Evolutionary conservation across 2,113 vertebrate genomes (phyloP).

Genomic region (Cebus imitator): DNA sequence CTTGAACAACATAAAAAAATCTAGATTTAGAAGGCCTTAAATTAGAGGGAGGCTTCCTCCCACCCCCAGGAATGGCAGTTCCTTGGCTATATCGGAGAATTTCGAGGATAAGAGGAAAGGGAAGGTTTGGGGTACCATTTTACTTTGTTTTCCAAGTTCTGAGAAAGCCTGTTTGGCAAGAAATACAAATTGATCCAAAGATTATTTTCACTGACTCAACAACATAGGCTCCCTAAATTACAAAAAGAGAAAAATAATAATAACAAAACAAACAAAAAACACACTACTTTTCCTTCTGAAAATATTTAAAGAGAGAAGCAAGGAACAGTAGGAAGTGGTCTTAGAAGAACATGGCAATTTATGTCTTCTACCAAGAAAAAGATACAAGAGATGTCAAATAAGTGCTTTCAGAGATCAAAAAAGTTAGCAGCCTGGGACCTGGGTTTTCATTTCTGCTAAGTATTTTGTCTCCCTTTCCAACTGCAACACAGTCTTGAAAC

Average conservation of each 20-base stretch:
- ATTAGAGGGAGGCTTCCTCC: not conserved
- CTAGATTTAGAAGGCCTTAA: not conserved
- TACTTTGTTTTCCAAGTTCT: not conserved
- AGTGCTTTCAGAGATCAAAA: not conserved
- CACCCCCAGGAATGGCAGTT: not conserved
- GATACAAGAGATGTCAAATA: not conserved
- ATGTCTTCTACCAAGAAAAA: not conserved
- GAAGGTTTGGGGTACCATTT: not conserved
- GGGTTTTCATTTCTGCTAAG: not conserved
- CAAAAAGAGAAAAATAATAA: not conserved
- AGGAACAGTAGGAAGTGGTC: not conserved
- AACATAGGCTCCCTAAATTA: not conserved
- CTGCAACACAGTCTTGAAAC: not conserved
- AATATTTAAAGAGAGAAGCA: constrained; percentile 33
- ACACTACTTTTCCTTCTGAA: not conserved
- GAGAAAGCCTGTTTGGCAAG: not conserved
- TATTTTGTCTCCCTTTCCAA: not conserved
- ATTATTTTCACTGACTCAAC: constrained; percentile 46
- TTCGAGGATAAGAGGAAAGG: not conserved
- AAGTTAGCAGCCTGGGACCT: not conserved
- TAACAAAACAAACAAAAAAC: not conserved
- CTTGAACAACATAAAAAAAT: not conserved
- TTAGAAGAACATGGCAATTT: constrained; percentile 21
- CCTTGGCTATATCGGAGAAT: not conserved
- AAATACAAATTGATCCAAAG: constrained; percentile 3